Evolutionary conservation across 2,797 vertebrate genomes (phyloP).

Genomic region (Mareca strepera): DNA sequence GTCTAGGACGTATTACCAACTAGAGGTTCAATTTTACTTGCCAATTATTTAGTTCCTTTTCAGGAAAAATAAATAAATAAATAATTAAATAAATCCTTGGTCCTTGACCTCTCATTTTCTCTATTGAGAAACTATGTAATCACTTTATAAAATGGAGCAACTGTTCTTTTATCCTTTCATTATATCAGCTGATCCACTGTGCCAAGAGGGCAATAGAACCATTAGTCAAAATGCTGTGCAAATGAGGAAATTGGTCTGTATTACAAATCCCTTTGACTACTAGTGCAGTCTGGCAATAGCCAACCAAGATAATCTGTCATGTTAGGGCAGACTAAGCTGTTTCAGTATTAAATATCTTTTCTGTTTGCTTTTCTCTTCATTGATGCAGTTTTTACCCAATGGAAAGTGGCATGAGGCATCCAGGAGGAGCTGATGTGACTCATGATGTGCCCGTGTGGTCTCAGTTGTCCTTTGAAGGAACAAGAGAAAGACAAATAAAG

Average conservation of each 20-base stretch:
- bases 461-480: neutral
- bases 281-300: neutral
- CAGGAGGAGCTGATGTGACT: neutral
- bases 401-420: neutral
- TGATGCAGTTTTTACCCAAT: neutral
- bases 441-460: neutral
- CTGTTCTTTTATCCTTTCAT: neutral
- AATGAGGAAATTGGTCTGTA: neutral
- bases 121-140: neutral
- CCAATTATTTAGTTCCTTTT: neutral
- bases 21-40: neutral
- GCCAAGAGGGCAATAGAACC: neutral
- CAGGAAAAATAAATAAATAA: too few relatives aligned
- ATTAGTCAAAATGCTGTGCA: neutral
- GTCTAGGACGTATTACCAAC: neutral
- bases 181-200: neutral
- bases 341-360: neutral
- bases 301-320: neutral
- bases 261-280: neutral
- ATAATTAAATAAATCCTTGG: neutral
- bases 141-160: neutral
- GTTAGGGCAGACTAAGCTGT: neutral
- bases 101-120: constrained; percentile 10
- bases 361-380: neutral
- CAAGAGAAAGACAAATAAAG: neutral